Evolutionary conservation across 2,797 vertebrate species (phyloP), one percentile per base, ranked within the genome.

Genomic region (Neosilurus mollespiculum): DNA sequence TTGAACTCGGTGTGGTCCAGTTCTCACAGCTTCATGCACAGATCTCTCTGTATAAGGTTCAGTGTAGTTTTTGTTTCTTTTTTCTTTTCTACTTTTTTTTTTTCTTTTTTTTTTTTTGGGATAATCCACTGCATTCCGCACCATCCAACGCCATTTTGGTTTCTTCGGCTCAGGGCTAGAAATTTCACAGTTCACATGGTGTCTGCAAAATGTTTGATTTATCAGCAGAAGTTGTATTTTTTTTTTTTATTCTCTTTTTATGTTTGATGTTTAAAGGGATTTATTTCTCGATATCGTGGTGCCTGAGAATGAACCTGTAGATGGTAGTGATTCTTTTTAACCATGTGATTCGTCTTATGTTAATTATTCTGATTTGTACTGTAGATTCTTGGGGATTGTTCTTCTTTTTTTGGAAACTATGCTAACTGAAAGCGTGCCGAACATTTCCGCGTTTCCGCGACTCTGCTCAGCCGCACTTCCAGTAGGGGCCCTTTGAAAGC

Each of bases 391-490:
- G 43, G 34, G 15, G 16, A 16, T 59, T 59, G 16, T 59, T 59
- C 15, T 77, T 61, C 22, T 9, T 58, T n/a, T 78, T 77, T 78
- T 9, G 37, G 53, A 59, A 73, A 67, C 80, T 80, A 80, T 85
- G 76, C 84, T 82, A 72, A 80, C 84, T 79, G 76, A 76, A 85
- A 79, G 67, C 30, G 51, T 71, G 66, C 73, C 26, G 64, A 64
- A 30, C 26, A 58, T 79, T 85, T 85, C 30, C 18, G 49, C 18
- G 34, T 22, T 26, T 24, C 8, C 34, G 22, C 69, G 24, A 72
- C 4, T n/a, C 0, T 59, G 16, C 12, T 20, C 22, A 22, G 5
- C 24, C 56, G 80, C 72, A 78, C 56, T 78, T 59, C 37, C 67
- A 14, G 61, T n/a, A 11, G 69, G 76, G 51, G 1, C 43, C 43